These are phyloP conservation scores for Lithophane leautieri DNA, from an alignment of 2,888 invertebrate genomes.

Conservation along the genomic window DNA sequence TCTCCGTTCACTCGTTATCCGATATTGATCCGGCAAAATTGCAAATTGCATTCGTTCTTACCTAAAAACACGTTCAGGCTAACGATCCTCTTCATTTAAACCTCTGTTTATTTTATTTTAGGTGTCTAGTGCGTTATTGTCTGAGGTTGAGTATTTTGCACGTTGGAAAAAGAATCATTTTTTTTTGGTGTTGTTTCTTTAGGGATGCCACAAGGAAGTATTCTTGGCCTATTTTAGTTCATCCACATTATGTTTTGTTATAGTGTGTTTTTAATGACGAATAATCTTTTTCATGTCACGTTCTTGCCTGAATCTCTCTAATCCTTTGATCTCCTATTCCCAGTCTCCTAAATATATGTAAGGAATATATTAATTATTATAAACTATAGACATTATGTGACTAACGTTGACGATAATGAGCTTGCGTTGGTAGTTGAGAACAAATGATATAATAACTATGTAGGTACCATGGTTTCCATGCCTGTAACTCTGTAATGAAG, in stretches of 20 bases:
- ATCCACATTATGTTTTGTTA: not conserved
- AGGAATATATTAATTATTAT: no score
- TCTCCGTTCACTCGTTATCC: conserved; percentile 66
- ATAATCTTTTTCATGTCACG: no score
- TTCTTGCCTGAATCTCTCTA: not conserved
- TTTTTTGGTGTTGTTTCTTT: not conserved
- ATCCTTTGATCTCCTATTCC: not conserved
- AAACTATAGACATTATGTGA: not conserved
- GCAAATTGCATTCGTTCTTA: conserved; percentile 67
- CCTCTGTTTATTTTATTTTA: conserved; percentile 41
- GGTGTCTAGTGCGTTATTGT: conserved; percentile 17
- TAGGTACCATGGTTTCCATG: not conserved
- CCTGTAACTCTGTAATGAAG: conserved; percentile 21
- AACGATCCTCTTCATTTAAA: conserved; percentile 54
- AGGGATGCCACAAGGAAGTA: conserved; percentile 6
- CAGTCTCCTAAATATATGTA: not conserved
- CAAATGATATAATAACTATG: conserved; percentile 30
- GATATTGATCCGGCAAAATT: conserved; percentile 71
- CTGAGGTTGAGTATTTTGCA: not conserved
- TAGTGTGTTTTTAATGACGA: not conserved
- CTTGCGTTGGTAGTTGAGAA: not conserved
- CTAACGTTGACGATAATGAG: conserved; percentile 1
- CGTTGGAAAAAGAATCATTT: not conserved
- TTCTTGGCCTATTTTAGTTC: not conserved
- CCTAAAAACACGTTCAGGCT: conserved; percentile 51